A percentile compares a stretch with the other conserved stretches of the same genome.
These are phyloP conservation scores for Prietella phreatophila DNA, from an alignment of 2,113 vertebrate species.

Conservation along the genomic window DNA sequence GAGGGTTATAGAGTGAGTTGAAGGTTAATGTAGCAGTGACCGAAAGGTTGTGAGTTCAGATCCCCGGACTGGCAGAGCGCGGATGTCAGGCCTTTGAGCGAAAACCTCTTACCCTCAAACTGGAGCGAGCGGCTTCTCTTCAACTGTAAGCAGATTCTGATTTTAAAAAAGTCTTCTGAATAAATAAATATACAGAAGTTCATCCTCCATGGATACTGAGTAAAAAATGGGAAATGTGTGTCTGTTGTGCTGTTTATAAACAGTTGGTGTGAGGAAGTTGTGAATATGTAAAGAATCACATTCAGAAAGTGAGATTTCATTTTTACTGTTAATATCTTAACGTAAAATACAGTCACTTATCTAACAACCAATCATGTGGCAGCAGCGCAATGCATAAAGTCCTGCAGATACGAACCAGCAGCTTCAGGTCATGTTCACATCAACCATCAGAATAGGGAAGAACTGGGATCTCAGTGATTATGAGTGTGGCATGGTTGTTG, in stretches of 20 bases:
- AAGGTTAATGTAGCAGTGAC: slow-evolving; percentile 8
- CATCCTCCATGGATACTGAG: background rate
- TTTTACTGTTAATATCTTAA: background rate
- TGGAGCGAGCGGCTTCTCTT: background rate
- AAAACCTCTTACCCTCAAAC: background rate
- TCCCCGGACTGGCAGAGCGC: background rate
- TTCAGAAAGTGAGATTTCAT: background rate
- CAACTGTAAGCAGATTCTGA: background rate
- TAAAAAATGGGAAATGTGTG: background rate
- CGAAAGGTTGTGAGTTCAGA: background rate
- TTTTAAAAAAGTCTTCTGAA: background rate
- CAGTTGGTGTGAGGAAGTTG: background rate
- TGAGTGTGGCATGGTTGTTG: no score
- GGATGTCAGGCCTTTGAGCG: background rate
- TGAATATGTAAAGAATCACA: background rate
- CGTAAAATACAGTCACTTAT: background rate
- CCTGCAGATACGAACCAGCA: no score
- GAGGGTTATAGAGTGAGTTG: background rate
- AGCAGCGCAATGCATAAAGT: no score
- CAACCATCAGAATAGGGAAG: no score
- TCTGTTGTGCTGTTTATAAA: background rate
- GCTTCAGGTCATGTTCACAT: no score
- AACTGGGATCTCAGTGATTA: no score
- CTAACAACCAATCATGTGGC: no score
- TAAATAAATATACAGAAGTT: background rate